A percentile compares a stretch with the other conserved stretches of the same genome.
Evolutionary conservation across 2,888 invertebrate species (phyloP).

Genomic region (Apodemia mormo): DNA sequence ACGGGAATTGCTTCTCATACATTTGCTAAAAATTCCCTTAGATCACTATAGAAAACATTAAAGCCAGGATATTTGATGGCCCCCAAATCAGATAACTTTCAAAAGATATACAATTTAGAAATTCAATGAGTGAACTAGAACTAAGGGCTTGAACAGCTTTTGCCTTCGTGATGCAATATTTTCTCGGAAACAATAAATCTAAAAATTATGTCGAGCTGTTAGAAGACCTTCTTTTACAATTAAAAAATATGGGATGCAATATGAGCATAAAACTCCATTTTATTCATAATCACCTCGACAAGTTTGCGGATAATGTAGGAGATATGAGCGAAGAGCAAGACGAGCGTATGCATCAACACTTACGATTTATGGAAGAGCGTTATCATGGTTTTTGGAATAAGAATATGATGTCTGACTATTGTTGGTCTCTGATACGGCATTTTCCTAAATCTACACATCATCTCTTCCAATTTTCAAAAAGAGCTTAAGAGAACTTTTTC

Average conservation of each 20-base stretch:
- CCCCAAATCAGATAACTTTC: too few species aligned
- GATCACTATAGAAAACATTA: not conserved
- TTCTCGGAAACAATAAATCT: not conserved
- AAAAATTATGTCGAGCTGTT: too few species aligned
- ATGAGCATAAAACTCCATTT: slow-evolving; percentile 24
- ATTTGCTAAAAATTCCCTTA: not conserved
- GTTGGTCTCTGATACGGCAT: slow-evolving; percentile 33
- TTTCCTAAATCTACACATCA: slow-evolving; percentile 19
- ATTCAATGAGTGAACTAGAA: not conserved
- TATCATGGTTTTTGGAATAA: too few species aligned
- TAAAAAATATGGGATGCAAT: slow-evolving; percentile 22
- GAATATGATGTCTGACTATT: slow-evolving; percentile 33
- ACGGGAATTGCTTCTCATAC: not conserved
- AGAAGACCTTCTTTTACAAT: not conserved
- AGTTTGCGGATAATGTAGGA: slow-evolving; percentile 35
- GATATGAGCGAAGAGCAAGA: slow-evolving; percentile 48
- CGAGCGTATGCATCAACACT: slow-evolving; percentile 50
- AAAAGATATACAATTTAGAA: too few species aligned
- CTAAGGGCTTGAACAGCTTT: not conserved
- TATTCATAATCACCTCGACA: slow-evolving; percentile 28
- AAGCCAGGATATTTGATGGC: not conserved
- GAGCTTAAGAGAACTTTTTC: too few species aligned
- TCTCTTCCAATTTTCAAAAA: too few species aligned
- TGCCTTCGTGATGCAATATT: too few species aligned
- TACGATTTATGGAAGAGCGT: slow-evolving; percentile 47